A percentile compares a stretch with the other conserved stretches of the same genome.
Evolutionary conservation across 2,888 invertebrate genomes (phyloP).

Genomic region (Alloplasta piceator): DNA sequence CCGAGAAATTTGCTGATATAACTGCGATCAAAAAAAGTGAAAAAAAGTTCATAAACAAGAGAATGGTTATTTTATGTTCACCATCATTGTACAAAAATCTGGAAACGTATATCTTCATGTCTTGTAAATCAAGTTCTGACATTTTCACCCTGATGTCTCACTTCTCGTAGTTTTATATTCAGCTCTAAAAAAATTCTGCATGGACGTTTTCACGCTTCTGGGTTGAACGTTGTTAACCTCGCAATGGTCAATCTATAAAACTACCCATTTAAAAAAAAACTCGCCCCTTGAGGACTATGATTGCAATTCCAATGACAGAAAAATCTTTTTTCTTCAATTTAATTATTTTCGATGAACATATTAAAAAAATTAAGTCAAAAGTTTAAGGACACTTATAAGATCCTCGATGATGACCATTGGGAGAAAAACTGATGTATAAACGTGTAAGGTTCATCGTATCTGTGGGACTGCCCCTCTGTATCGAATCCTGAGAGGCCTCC

Average conservation of each 20-base stretch:
- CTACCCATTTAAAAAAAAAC: too few relatives aligned
- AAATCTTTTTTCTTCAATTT: neutral
- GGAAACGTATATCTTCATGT: conserved; percentile 8
- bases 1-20: too few relatives aligned
- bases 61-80: too few relatives aligned
- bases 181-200: neutral
- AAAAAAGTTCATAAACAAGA: too few relatives aligned
- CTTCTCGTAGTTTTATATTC: neutral
- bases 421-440: neutral
- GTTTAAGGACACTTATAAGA: too few relatives aligned
- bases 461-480: conserved; percentile 28
- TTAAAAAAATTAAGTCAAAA: too few relatives aligned
- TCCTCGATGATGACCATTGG: too few relatives aligned
- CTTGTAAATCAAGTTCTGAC: conserved; percentile 27
- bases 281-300: too few relatives aligned
- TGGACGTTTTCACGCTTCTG: neutral
- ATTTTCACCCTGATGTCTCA: neutral
- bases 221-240: neutral
- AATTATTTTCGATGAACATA: too few relatives aligned
- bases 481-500: conserved; percentile 49
- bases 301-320: neutral
- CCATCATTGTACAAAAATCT: neutral
- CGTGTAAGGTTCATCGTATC: conserved; percentile 21
- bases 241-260: too few relatives aligned
- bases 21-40: too few relatives aligned